A percentile compares a stretch with the other conserved stretches of the same genome.
These are phyloP conservation scores for Mallotus villosus DNA, from an alignment of 2,797 vertebrate species.

Conservation along the genomic window DNA sequence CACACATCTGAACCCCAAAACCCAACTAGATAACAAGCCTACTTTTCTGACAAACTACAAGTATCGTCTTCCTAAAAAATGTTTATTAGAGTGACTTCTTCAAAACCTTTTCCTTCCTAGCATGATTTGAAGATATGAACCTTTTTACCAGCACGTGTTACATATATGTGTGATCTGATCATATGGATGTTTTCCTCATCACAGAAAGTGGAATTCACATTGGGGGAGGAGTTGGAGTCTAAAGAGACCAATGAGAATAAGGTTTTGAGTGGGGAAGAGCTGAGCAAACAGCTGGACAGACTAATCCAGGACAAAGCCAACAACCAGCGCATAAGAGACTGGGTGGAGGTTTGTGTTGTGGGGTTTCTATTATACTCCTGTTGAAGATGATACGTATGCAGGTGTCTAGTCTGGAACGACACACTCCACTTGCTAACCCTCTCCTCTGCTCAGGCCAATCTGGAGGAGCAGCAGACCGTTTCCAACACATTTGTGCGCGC, in stretches of 20 bases:
- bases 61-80: too few species aligned
- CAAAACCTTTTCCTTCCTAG: too few species aligned
- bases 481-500: constrained; percentile 86
- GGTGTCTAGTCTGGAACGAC: neutral
- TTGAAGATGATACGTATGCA: neutral
- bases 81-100: too few species aligned
- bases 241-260: constrained; percentile 76
- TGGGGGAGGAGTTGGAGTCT: constrained; percentile 76
- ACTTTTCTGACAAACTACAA: too few species aligned
- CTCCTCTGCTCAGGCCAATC: constrained; percentile 79
- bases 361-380: neutral
- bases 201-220: constrained; percentile 92
- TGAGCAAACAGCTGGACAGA: constrained; percentile 84
- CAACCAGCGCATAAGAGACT: constrained; percentile 91
- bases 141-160: too few species aligned
- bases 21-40: too few species aligned
- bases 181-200: constrained; percentile 3
- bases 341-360: constrained; percentile 84
- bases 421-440: neutral
- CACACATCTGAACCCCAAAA: too few species aligned
- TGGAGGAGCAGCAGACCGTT: constrained; percentile 84
- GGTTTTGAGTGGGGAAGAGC: constrained; percentile 79
- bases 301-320: constrained; percentile 86
- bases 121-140: too few species aligned
- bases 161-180: too few species aligned